Conservation (phyloP, 2,888 invertebrate genomes). For the Phalera bucephala region DNA sequence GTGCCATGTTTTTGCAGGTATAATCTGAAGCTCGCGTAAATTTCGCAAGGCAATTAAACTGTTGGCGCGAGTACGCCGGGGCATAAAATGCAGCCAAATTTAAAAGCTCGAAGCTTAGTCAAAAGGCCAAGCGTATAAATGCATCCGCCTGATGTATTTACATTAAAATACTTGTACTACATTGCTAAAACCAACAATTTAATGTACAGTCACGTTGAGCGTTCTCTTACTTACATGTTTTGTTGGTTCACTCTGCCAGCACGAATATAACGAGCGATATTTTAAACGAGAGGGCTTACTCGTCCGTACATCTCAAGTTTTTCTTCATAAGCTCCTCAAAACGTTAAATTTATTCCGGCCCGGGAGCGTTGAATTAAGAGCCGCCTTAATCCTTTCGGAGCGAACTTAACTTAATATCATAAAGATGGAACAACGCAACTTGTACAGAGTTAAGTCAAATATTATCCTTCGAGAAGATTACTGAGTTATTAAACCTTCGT, state of each 20-base stretch:
- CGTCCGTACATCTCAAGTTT: constrained; percentile 69
- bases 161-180: constrained; percentile 37
- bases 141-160: constrained; percentile 19
- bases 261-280: constrained; percentile 45
- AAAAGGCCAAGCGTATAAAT: constrained; percentile 36
- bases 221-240: constrained; percentile 31
- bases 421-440: constrained; percentile 78
- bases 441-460: constrained; percentile 78
- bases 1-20: constrained; percentile 35
- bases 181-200: constrained; percentile 49
- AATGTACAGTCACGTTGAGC: constrained; percentile 52
- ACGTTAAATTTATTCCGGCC: constrained; percentile 80
- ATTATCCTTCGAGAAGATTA: constrained; percentile 76
- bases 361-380: constrained; percentile 77
- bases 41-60: constrained; percentile 51
- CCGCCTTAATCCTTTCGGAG: constrained; percentile 78
- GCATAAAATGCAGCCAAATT: constrained; percentile 47
- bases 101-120: constrained; percentile 35
- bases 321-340: constrained; percentile 77
- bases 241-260: constrained; percentile 15
- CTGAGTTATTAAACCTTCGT: constrained; percentile 71
- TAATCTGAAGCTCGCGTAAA: constrained; percentile 44
- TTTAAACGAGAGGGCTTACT: constrained; percentile 54
- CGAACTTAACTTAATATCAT: constrained; percentile 80
- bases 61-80: constrained; percentile 35